Base-by-base conservation (phyloP, 2,888 invertebrate species). In the Caenorhabditis plicata region DNA sequence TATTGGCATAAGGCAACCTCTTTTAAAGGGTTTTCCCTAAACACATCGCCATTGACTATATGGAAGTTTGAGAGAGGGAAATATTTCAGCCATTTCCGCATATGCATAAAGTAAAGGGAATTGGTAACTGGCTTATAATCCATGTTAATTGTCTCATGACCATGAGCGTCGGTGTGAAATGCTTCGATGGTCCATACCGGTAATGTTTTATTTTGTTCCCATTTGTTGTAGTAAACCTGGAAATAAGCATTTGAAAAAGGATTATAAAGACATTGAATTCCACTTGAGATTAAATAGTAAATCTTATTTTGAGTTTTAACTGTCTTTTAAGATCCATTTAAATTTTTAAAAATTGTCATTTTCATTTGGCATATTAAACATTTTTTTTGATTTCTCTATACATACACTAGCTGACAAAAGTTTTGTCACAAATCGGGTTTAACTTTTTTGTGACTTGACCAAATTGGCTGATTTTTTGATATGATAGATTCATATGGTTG, bases 41-140 rank as follows among this genome's bases (percentile, higher is more conserved):
- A 87, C 68, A 88, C 87, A 83, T 94, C 93, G 2, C 94, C 94
- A 82, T 95, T 93, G 41, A 98, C 92, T 48, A 98, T 88, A 2
- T 73, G 43, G 73, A 98, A 88, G 81, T 96, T 93, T 47, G 90
- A 88, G 43, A 90, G 86, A 0, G 91, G 88, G 84, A 98, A 98
- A 69, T 90, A 89, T 82, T 91, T 89, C 61, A 96, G 85, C 96
- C 96, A 96, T 32, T 87, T 84, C 66, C 90, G 88, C 77, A 96
- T 87, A 84, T 92, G 93, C 68, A 90, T 87, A 82, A 90, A 90
- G 83, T 95, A 95, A 78, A 92, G 86, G 27, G 92, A 92, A 81
- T 92, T 83, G 35, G 83, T 77, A n/a, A 86, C 60, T 13, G 78
- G 78, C 40, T 78, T 79, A 51, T 74, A 78, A 1, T 53, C 77